A percentile compares a stretch with the other conserved stretches of the same genome.
These are phyloP conservation scores for Elanoides forficatus DNA, from an alignment of 2,113 vertebrate genomes.

Conservation along the genomic window DNA sequence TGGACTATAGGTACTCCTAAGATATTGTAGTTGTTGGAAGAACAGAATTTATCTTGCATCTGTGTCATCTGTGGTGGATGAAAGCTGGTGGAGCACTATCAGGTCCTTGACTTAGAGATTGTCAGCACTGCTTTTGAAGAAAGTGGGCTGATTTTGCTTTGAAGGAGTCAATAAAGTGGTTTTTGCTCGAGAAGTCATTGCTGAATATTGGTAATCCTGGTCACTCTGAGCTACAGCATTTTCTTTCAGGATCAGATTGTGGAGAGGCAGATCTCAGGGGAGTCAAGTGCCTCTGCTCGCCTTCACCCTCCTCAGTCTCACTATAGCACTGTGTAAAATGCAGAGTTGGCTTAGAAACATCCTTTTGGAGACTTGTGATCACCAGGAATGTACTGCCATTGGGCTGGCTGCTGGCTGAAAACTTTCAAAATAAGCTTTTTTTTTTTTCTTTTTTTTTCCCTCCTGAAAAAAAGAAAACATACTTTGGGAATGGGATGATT, in stretches of 20 bases:
- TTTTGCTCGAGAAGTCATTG: background rate
- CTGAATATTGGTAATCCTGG: background rate
- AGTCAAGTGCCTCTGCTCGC: background rate
- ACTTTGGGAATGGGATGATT: slow-evolving; percentile 16
- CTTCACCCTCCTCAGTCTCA: background rate
- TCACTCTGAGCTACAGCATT: background rate
- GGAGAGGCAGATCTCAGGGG: background rate
- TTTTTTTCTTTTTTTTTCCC: no score
- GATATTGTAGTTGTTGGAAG: background rate
- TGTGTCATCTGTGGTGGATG: background rate
- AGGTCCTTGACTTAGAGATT: background rate
- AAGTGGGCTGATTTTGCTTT: background rate
- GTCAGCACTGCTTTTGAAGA: background rate
- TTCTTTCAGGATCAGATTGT: background rate
- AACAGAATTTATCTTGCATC: background rate
- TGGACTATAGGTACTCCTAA: background rate
- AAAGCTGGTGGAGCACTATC: background rate
- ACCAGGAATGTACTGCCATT: background rate
- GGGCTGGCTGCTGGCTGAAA: background rate
- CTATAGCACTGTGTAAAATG: background rate
- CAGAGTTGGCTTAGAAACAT: background rate
- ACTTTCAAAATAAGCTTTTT: background rate
- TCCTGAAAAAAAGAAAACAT: background rate
- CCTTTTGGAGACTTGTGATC: background rate
- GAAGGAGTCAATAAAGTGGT: background rate